Percentiles rank a stretch among this genome's conserved stretches.
phyloP scores from a whole-genome alignment of 2,113 vertebrate genomes.

The Podarcis muralis region DNA sequence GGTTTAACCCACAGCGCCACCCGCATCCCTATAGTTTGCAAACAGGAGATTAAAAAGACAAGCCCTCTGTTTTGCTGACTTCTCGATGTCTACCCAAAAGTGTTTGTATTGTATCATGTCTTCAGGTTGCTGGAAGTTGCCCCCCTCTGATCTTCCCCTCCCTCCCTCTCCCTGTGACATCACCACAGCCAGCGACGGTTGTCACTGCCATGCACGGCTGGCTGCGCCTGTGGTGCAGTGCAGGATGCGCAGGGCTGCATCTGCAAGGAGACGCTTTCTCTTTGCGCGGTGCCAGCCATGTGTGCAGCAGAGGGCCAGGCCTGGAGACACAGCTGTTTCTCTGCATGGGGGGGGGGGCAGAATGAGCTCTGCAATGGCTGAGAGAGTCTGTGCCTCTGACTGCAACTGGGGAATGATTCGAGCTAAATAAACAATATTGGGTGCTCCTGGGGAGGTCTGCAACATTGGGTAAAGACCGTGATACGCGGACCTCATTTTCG shows the following conservation, averaged over 20 bases:
- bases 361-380: too few relatives aligned
- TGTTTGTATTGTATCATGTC: too few relatives aligned
- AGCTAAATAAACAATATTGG: too few relatives aligned
- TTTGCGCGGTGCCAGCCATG: background rate
- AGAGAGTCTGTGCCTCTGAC: too few relatives aligned
- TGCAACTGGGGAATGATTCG: too few relatives aligned
- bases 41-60: background rate
- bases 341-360: background rate
- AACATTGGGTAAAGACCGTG: too few relatives aligned
- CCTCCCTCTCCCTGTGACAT: background rate
- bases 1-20: too few relatives aligned
- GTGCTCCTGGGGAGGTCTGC: too few relatives aligned
- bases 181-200: background rate
- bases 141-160: too few relatives aligned
- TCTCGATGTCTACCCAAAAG: background rate
- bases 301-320: background rate
- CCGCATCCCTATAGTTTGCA: background rate
- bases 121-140: too few relatives aligned
- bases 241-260: background rate
- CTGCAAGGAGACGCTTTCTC: background rate
- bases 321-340: background rate
- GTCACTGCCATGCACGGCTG: background rate
- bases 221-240: background rate
- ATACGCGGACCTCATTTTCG: too few relatives aligned
- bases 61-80: background rate